Evolutionary conservation across 2,888 invertebrate species (phyloP), one percentile per base, ranked within the genome.

Genomic region (Agonopterix arenella): DNA sequence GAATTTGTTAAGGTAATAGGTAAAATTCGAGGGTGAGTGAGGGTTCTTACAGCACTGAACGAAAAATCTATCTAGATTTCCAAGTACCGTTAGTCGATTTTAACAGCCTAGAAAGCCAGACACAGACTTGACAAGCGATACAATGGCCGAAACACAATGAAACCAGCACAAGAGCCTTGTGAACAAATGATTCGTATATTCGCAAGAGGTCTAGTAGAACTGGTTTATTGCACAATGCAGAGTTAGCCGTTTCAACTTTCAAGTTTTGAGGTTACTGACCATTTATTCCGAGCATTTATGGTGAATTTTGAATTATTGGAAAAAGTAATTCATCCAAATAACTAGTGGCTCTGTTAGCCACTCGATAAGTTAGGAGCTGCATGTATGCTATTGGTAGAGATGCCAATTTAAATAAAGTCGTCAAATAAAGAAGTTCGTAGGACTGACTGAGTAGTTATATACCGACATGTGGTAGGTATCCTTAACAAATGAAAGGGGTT

Each of bases 21-120:
- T n/a, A n/a, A n/a, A n/a, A n/a, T n/a, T n/a, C 28, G 28, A 28
- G 28, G 28, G 18, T 18, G 18, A 18, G 18, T 4, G 18, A 18
- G 18, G 4, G 28, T 28, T 28, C 28, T 7, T 28, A 28, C 5
- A 7, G 28, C 28, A 28, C 28, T 28, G 7, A 28, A 28, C 28
- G 28, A 28, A 28, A 28, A 7, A 2, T n/a, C n/a, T n/a, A 5
- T 28, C 28, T n/a, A 40, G 38, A 38, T n/a, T 40, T 40, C 9
- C 36, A 28, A 9, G 11, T 3, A 45, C 49, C 36, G 49, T 45
- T 49, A 49, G 37, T 38, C 37, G 28, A 46, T 46, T 43, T 43
- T 43, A 13, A 43, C 43, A 43, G 18, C 36, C 51, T 47, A 51
- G 50, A 51, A 51, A 51, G 47, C 42, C 36, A 45, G 47, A 45